A percentile compares a stretch with the other conserved stretches of the same genome.
phyloP scores from a whole-genome alignment of 2,888 invertebrate genomes.

The Clostera curtula region DNA sequence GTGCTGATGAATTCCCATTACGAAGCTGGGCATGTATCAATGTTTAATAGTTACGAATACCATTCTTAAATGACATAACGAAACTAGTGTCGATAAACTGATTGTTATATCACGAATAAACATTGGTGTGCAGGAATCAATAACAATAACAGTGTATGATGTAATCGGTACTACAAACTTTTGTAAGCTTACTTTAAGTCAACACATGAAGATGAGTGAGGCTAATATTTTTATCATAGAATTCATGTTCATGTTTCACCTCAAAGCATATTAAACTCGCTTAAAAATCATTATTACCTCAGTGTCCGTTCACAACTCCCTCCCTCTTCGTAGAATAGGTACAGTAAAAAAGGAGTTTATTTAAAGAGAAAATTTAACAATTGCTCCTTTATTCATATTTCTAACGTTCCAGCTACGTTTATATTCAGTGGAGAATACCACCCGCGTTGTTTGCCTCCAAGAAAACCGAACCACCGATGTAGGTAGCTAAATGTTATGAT shows the following conservation, averaged over 20 bases:
- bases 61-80: conserved; percentile 26
- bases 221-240: no score
- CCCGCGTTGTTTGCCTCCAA: conserved; percentile 53
- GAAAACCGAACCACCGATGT: conserved; percentile 48
- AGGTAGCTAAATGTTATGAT: conserved; percentile 36
- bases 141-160: conserved; percentile 38
- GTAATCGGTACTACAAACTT: conserved; percentile 24
- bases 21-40: conserved; percentile 13
- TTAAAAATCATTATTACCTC: no score
- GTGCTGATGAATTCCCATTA: conserved; percentile 10
- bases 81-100: conserved; percentile 29
- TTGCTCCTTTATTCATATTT: conserved; percentile 21
- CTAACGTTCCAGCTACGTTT: conserved; percentile 51
- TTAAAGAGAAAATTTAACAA: conserved; percentile 17
- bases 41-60: conserved; percentile 18
- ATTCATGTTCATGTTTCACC: no score
- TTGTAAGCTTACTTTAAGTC: no score
- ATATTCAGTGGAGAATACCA: conserved; percentile 56
- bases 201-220: no score
- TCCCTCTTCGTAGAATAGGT: no score
- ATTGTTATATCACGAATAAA: conserved; percentile 35
- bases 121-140: conserved; percentile 30
- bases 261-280: no score
- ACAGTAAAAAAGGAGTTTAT: conserved; percentile 6
- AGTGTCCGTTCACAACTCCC: no score